Evolutionary conservation across 2,797 vertebrate species (phyloP).

Genomic region (Alca torda): DNA sequence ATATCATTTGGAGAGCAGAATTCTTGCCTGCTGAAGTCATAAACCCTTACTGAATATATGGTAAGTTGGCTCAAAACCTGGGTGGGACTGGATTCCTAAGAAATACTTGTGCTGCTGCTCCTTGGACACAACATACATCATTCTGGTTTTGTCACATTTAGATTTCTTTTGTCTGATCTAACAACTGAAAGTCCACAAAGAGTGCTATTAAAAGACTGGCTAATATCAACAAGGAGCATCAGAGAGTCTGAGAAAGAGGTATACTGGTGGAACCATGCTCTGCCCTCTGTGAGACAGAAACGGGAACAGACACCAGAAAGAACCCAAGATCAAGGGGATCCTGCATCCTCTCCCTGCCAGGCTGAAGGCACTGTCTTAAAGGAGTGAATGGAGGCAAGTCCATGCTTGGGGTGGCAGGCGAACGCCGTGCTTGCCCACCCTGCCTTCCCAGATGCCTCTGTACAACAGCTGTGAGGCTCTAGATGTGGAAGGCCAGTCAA

Average conservation of each 20-base stretch:
- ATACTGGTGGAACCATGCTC: background rate
- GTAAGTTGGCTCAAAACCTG: background rate
- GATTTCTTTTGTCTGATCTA: background rate
- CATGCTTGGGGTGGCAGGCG: background rate
- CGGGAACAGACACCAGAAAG: background rate
- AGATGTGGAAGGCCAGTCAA: background rate
- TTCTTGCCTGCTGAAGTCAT: background rate
- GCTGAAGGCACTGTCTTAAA: background rate
- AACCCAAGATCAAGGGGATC: background rate
- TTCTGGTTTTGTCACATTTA: background rate
- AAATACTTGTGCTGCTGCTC: background rate
- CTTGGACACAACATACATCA: background rate
- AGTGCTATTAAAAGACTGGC: background rate
- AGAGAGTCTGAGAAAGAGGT: background rate
- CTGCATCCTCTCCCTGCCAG: background rate
- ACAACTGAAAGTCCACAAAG: background rate
- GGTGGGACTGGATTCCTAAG: background rate
- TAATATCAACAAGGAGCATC: background rate
- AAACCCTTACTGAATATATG: background rate
- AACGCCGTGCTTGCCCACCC: background rate
- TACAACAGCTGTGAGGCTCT: background rate
- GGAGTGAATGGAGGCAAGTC: background rate
- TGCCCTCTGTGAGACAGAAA: background rate
- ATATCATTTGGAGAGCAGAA: background rate
- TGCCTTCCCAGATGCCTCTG: background rate